A percentile compares a stretch with the other conserved stretches of the same genome.
phyloP scores from a whole-genome alignment of 2,888 invertebrate genomes.

The Drosophila sordidula region DNA sequence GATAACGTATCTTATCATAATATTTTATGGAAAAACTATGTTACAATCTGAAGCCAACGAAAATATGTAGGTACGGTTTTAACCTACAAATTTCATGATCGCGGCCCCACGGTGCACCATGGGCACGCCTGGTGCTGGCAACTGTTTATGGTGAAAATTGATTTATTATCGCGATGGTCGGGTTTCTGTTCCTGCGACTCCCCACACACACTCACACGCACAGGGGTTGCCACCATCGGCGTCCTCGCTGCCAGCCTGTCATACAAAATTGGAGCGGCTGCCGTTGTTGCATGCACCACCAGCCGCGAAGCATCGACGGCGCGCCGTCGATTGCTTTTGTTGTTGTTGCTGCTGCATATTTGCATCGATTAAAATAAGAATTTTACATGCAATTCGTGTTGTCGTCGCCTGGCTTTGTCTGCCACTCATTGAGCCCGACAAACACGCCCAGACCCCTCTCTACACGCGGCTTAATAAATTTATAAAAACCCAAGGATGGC shows the following conservation, averaged over 20 bases:
- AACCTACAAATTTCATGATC: too few species aligned
- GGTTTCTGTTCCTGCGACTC: constrained; percentile 42
- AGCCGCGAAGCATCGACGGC: constrained; percentile 34
- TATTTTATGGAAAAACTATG: too few species aligned
- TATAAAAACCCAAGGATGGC: constrained; percentile 64
- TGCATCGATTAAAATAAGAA: constrained; percentile 82
- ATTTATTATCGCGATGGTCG: constrained; percentile 79
- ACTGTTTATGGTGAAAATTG: constrained; percentile 82
- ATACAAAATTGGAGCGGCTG: constrained; percentile 62
- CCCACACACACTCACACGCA: constrained; percentile 28
- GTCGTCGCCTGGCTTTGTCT: constrained; percentile 80
- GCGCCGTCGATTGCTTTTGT: constrained; percentile 30
- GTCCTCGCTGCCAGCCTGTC: constrained; percentile 40
- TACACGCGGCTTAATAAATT: constrained; percentile 72
- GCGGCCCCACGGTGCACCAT: constrained; percentile 41
- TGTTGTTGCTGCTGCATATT: constrained; percentile 66
- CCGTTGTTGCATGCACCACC: constrained; percentile 71
- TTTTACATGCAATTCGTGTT: constrained; percentile 81
- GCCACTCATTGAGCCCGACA: constrained; percentile 50
- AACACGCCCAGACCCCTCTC: constrained; percentile 16
- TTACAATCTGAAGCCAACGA: too few species aligned
- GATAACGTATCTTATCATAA: too few species aligned
- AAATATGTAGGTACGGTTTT: too few species aligned
- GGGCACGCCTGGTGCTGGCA: constrained; percentile 54
- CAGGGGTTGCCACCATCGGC: constrained; percentile 9